A percentile compares a stretch with the other conserved stretches of the same genome.
Conservation (phyloP, 2,888 invertebrate species). For the Drosophila merina region DNA sequence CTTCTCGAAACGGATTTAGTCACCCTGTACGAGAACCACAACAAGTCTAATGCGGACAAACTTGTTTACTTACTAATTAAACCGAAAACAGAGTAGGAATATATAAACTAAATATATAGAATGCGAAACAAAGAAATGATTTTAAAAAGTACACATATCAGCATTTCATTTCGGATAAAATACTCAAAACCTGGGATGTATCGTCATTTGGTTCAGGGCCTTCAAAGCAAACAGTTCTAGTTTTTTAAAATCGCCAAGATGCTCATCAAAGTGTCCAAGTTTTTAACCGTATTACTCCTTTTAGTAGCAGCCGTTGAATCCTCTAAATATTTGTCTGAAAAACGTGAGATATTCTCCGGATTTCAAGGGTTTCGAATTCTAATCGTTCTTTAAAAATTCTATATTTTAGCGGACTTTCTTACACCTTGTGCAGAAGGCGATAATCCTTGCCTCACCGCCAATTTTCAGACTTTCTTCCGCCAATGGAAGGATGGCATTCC, state of each 20-base stretch:
- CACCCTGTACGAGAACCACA: conserved; percentile 59
- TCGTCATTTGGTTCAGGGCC: conserved; percentile 41
- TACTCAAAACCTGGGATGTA: conserved; percentile 24
- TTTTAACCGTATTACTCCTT: conserved; percentile 23
- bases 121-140: conserved; percentile 40
- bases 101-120: conserved; percentile 34
- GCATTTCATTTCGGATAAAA: conserved; percentile 53
- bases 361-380: background rate
- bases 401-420: conserved; percentile 48
- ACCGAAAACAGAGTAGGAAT: conserved; percentile 29
- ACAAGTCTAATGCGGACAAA: conserved; percentile 56
- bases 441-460: conserved; percentile 48
- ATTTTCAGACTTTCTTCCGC: conserved; percentile 52
- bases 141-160: conserved; percentile 36
- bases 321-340: conserved; percentile 51
- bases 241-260: conserved; percentile 24
- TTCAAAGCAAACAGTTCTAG: conserved; percentile 35
- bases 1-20: background rate
- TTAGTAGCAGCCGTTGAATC: conserved; percentile 12
- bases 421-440: conserved; percentile 52
- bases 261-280: conserved; percentile 26
- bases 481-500: conserved; percentile 69
- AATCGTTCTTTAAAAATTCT: background rate
- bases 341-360: conserved; percentile 43
- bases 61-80: conserved; percentile 56